Percentiles rank a stretch among this genome's conserved stretches.
Conservation (phyloP, 2,797 vertebrate genomes). For the Caiman crocodilus region DNA sequence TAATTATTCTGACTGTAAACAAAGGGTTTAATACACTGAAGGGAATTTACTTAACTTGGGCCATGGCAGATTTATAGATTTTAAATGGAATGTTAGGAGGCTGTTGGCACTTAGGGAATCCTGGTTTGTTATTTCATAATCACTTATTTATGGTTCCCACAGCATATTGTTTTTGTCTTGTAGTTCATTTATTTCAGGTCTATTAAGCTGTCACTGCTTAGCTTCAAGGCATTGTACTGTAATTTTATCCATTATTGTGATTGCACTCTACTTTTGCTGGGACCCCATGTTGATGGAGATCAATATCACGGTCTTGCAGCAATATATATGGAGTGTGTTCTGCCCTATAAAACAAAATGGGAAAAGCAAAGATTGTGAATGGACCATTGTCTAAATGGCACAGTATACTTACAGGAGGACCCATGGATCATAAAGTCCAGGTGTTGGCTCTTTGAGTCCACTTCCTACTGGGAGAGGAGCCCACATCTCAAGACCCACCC, state of each 20-base stretch:
- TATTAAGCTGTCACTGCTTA: slow-evolving; percentile 58
- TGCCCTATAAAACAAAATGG: background rate
- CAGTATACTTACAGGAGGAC: background rate
- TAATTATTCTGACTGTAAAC: slow-evolving; percentile 56
- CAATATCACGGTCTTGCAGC: background rate
- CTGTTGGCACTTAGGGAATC: slow-evolving; percentile 65
- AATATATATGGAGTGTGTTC: background rate
- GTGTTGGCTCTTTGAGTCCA: background rate
- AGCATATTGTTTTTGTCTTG: slow-evolving; percentile 51
- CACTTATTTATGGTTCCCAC: slow-evolving; percentile 65
- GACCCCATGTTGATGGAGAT: background rate
- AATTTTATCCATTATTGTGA: background rate
- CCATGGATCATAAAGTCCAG: background rate
- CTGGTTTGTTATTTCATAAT: slow-evolving; percentile 68
- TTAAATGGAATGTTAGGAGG: slow-evolving; percentile 61
- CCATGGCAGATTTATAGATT: slow-evolving; percentile 69
- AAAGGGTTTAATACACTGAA: slow-evolving; percentile 42
- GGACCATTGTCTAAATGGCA: background rate
- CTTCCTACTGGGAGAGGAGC: background rate
- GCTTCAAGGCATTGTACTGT: background rate
- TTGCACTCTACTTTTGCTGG: background rate
- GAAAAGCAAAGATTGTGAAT: background rate
- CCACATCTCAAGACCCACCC: background rate
- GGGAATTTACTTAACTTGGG: slow-evolving; percentile 59
- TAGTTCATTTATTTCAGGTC: slow-evolving; percentile 47